phyloP scores from a whole-genome alignment of 2,113 vertebrate species.

The Baryphthengus martii region DNA sequence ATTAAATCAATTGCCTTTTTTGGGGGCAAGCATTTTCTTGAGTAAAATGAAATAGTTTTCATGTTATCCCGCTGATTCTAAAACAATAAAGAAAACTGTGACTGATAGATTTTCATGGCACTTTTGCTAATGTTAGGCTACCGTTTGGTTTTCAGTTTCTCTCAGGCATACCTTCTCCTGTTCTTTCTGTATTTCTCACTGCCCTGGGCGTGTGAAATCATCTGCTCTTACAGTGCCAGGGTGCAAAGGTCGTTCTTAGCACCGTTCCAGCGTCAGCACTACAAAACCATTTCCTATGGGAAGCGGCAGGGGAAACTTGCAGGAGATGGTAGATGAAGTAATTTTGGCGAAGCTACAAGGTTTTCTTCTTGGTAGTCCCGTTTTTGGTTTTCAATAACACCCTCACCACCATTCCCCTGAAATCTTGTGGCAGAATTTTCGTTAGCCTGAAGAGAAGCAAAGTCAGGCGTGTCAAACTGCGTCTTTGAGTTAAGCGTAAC shows the following conservation, averaged over 20 bases:
- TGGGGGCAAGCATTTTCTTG: neutral
- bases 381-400: neutral
- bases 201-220: neutral
- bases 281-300: neutral
- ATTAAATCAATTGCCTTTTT: neutral
- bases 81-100: neutral
- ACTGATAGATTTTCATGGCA: neutral
- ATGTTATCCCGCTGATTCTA: neutral
- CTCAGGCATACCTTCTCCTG: neutral
- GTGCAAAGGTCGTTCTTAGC: neutral
- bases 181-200: neutral
- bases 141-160: neutral
- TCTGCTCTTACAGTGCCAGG: fast-evolving
- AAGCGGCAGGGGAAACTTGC: neutral
- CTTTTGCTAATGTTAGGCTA: neutral
- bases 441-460: neutral
- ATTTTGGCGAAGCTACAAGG: neutral
- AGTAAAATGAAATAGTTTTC: neutral
- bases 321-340: neutral
- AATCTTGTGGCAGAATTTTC: neutral
- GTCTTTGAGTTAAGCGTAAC: neutral
- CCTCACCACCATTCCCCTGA: neutral
- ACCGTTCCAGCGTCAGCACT: fast-evolving
- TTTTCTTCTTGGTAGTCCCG: neutral
- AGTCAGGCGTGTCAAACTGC: neutral